phyloP scores from a whole-genome alignment of 1,140 invertebrate species.

The Neotoxoptera formosana region DNA sequence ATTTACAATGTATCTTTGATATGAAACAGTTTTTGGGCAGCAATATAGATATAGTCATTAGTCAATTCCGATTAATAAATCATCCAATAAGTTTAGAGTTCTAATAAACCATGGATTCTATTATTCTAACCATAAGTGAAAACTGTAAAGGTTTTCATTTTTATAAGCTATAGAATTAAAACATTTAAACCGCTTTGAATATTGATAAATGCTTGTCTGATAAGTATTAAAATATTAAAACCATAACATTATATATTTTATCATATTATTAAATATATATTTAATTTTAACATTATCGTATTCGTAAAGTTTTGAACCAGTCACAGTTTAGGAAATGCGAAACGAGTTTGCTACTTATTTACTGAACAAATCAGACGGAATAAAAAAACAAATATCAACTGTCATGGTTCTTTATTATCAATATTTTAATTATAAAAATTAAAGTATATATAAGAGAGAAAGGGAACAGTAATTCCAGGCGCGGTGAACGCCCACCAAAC shows the following conservation, averaged over 20 bases:
- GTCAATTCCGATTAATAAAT: background rate
- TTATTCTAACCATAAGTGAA: background rate
- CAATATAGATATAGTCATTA: background rate
- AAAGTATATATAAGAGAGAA: background rate
- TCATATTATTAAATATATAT: background rate
- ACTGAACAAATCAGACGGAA: background rate
- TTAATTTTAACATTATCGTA: background rate
- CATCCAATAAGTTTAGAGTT: background rate
- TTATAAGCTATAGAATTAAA: background rate
- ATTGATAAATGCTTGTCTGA: background rate
- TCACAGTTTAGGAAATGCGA: background rate
- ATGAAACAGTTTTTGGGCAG: background rate
- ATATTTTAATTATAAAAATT: slow-evolving; percentile 10
- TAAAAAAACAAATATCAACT: slow-evolving; percentile 1
- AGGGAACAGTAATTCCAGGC: background rate
- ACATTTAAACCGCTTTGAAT: background rate
- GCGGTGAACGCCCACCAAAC: background rate
- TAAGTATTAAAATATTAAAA: background rate
- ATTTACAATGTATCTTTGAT: background rate
- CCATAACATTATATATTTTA: background rate
- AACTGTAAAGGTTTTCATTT: background rate
- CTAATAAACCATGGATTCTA: background rate
- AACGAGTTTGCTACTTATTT: background rate
- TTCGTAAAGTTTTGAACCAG: background rate
- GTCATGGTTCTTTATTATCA: background rate